Evolutionary conservation across 1,140 invertebrate species (phyloP), one percentile per base, ranked within the genome.

Genomic region (Aphidius ervi): DNA sequence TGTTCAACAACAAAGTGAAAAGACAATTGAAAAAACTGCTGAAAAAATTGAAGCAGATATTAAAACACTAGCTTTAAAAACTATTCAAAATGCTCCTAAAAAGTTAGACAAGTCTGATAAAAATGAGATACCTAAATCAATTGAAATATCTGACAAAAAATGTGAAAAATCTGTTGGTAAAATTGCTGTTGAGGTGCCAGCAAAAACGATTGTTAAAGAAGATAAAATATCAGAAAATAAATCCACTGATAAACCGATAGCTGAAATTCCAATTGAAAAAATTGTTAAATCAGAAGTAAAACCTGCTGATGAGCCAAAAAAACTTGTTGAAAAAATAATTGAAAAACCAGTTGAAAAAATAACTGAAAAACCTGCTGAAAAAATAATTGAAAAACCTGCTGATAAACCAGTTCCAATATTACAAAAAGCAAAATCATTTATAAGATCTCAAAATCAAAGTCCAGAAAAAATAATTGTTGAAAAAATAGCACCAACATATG

Each of bases 181-280:
- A 16, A 16, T 16, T 16, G 16, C 16, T 16, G 16, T 16, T 16
- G 55, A 46, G 60, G 40, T n/a, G n/a, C n/a, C n/a, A n/a, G n/a
- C n/a, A n/a, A n/a, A n/a, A n/a, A n/a, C n/a, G n/a, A n/a, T n/a
- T n/a, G n/a, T 23, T 10, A 49, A 31, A 23, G 48, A 59, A 46
- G 57, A 59, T 20, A 56, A 62, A 39, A 70, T 46, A 47, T 53
- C 9, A 5, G 50, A 61, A 58, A 23, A 53, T 9, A 58, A 45
- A 3, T 16, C 46, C 39, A 20, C 41, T 16, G 49, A 54, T 45
- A 46, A 6, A 59, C 9, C 9, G 6, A 16, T 7, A 53, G n/a
- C 31, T n/a, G 54, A 1, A n/a, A 3, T 47, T 8, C 5, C 5
- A 20, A 37, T 8, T 40, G 16, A 55, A 55, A 20, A 9, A 20